Evolutionary conservation across 2,797 vertebrate species (phyloP).

Genomic region (Oreortyx pictus): DNA sequence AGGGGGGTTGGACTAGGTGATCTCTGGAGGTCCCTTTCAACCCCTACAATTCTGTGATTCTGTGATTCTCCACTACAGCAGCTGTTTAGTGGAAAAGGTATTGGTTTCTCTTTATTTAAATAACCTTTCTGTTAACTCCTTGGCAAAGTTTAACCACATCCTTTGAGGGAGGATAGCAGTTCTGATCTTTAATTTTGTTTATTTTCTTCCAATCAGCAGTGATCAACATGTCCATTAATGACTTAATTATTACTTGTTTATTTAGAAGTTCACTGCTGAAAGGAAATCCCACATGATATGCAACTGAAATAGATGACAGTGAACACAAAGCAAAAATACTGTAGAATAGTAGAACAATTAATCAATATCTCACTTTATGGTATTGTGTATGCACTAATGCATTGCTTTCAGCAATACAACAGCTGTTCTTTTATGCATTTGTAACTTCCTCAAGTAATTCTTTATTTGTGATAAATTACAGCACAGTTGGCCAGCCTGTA

Average conservation of each 20-base stretch:
- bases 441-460: conserved; percentile 53
- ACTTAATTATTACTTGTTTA: conserved; percentile 58
- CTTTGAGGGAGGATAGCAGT: not conserved
- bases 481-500: conserved; percentile 6
- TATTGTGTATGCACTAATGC: conserved; percentile 16
- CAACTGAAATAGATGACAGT: conserved; percentile 44
- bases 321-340: conserved; percentile 47
- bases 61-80: not conserved
- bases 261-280: conserved; percentile 35
- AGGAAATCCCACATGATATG: conserved; percentile 36
- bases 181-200: not conserved
- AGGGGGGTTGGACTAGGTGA: too few relatives aligned
- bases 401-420: conserved; percentile 43
- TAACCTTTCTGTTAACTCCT: not conserved
- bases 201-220: not conserved
- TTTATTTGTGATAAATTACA: conserved; percentile 58
- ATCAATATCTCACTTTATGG: conserved; percentile 28
- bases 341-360: conserved; percentile 54
- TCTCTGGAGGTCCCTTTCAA: too few relatives aligned
- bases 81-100: not conserved
- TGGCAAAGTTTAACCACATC: not conserved
- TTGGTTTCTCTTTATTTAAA: not conserved
- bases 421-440: conserved; percentile 65
- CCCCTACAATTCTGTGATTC: too few relatives aligned
- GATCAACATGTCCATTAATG: conserved; percentile 27